Conservation (phyloP, 2,888 invertebrate genomes). For the Napeogenes sylphis region DNA sequence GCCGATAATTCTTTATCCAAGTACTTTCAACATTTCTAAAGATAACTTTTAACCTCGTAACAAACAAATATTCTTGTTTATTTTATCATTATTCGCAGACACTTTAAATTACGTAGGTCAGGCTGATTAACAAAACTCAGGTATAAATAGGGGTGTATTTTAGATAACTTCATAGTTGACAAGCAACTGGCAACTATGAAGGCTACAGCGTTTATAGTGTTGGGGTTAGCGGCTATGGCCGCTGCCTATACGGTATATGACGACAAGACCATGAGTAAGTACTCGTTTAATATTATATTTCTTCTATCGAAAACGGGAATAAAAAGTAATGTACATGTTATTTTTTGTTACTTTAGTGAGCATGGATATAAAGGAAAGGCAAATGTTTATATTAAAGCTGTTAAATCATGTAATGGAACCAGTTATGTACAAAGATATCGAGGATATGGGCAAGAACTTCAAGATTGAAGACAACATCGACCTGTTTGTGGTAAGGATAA, state of each 20-base stretch:
- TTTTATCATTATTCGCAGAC: neutral
- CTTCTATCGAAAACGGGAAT: neutral
- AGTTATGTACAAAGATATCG: slow-evolving; percentile 67
- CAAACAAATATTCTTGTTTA: slow-evolving; percentile 10
- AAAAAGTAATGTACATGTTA: too few species aligned
- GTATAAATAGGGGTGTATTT: slow-evolving; percentile 26
- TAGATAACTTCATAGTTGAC: slow-evolving; percentile 13
- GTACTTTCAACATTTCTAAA: slow-evolving; percentile 14
- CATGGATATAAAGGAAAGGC: slow-evolving; percentile 60
- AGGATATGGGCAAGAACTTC: slow-evolving; percentile 60
- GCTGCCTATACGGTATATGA: slow-evolving; percentile 29
- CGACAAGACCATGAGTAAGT: slow-evolving; percentile 28
- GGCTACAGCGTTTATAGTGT: slow-evolving; percentile 27
- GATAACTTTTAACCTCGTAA: slow-evolving; percentile 25
- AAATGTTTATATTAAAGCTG: slow-evolving; percentile 69
- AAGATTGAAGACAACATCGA: slow-evolving; percentile 63
- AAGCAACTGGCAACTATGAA: slow-evolving; percentile 31
- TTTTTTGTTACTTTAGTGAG: slow-evolving; percentile 48
- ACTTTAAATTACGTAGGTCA: slow-evolving; percentile 8
- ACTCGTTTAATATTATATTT: neutral
- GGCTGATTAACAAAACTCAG: slow-evolving; percentile 10
- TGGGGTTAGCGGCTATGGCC: slow-evolving; percentile 33
- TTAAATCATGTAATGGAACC: slow-evolving; percentile 71
- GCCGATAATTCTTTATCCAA: neutral
- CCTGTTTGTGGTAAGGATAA: slow-evolving; percentile 58